Evolutionary conservation across 2,797 vertebrate species (phyloP), one percentile per base, ranked within the genome.

Genomic region (Emydoidea blandingii): DNA sequence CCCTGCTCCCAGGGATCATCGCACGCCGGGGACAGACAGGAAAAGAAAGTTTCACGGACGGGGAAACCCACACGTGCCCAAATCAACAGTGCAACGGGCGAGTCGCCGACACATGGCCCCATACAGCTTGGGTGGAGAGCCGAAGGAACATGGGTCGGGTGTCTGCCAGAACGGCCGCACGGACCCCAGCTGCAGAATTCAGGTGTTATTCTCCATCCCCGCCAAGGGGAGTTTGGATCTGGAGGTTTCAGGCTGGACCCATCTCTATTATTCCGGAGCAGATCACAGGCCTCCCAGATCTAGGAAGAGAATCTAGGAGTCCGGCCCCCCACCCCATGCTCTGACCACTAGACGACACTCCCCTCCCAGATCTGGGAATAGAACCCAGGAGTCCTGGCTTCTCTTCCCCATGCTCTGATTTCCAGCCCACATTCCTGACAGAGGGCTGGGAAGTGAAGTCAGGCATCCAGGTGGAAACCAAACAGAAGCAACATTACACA

Each of bases 41-140:
- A 59, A 57, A 57, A 57, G 27, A 57, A 57, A 11, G 57, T 59
- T 57, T 25, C 29, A 59, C 57, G 12, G 3, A 12, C 29, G 6
- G 57, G 7, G n/a, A 72, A 72, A 72, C n/a, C n/a, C 5, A 9
- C 65, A 72, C 3, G n/a, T 5, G 9, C 65, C n/a, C 65, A 68
- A n/a, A n/a, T 37, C 18, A 11, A 21, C 18, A 37, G 65, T 12
- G 65, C n/a, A 11, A 72, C 19, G 10, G 65, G 34, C n/a, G 3
- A n/a, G 16, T 8, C 16, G 4, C 62, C 16, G 8, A 16, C 14
- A 37, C 8, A 7, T 19, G 34, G 34, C 34, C 34, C 16, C 16
- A 1, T 8, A 4, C 62, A n/a, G n/a, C 8, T 65, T 34, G n/a
- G 4, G 18, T 2, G n/a, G 29, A 23, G 15, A 21, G n/a, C 34